Evolutionary conservation across 1,140 invertebrate genomes (phyloP).

Genomic region (Aphis gossypii): DNA sequence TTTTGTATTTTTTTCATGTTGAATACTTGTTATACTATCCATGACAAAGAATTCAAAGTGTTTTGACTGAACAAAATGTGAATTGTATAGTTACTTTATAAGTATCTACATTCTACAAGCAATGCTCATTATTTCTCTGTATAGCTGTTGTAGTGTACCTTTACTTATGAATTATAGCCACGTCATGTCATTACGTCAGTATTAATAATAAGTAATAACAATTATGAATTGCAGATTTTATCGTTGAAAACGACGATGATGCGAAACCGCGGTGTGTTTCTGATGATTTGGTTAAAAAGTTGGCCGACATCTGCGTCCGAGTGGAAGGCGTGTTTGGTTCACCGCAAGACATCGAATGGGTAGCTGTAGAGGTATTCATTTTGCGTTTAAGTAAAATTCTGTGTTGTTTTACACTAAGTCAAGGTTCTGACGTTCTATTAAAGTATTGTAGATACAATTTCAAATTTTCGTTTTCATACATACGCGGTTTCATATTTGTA

Average conservation of each 20-base stretch:
- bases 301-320: background rate
- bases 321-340: conserved; percentile 33
- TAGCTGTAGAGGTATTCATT: conserved; percentile 66
- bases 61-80: background rate
- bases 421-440: background rate
- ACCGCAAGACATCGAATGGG: conserved; percentile 81
- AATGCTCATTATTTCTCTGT: no score
- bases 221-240: background rate
- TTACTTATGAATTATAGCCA: background rate
- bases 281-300: background rate
- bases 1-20: background rate
- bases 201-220: background rate
- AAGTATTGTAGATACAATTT: background rate
- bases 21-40: background rate
- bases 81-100: background rate
- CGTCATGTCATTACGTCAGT: background rate
- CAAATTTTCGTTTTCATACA: background rate
- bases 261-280: background rate
- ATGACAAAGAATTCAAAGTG: background rate
- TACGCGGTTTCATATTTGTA: background rate
- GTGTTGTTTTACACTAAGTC: background rate
- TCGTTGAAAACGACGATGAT: background rate
- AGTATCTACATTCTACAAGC: no score
- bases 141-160: no score
- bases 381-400: background rate